A percentile compares a stretch with the other conserved stretches of the same genome.
phyloP scores from a whole-genome alignment of 37 sponge, comb jelly and placozoan species.

The Theonella swinhoei region DNA sequence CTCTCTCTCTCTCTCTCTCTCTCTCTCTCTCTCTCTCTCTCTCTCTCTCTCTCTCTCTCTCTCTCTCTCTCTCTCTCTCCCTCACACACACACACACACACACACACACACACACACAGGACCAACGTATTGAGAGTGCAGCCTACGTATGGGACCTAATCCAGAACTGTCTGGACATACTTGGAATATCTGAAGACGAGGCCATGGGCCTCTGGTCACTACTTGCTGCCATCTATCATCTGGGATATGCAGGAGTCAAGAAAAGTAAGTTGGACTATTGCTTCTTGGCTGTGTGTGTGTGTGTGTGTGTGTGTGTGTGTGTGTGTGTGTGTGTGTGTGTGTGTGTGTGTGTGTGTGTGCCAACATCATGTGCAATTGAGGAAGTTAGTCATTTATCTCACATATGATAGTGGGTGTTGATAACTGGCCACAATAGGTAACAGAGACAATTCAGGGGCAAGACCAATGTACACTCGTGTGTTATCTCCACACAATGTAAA shows the following conservation, averaged over 20 bases:
- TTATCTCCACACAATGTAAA: too few species aligned
- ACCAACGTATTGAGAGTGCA: conserved; percentile 67
- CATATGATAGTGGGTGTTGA: too few species aligned
- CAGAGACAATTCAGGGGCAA: too few species aligned
- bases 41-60: too few species aligned
- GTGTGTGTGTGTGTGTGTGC: conserved; percentile 12
- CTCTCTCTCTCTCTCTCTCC: too few species aligned
- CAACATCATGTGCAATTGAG: too few species aligned
- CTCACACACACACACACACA: background rate
- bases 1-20: conserved; percentile 44
- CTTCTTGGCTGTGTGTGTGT: conserved; percentile 24
- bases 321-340: conserved; percentile 43
- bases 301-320: conserved; percentile 30
- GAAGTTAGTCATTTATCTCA: too few species aligned
- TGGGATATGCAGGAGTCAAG: conserved; percentile 91
- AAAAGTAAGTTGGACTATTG: conserved; percentile 42
- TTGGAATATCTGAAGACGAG: conserved; percentile 83
- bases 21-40: conserved; percentile 5
- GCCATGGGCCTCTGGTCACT: conserved; percentile 93
- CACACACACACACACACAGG: conserved; percentile 25
- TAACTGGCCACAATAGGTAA: too few species aligned
- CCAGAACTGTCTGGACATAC: conserved; percentile 76
- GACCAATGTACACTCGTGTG: too few species aligned
- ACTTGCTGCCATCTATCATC: conserved; percentile 96
- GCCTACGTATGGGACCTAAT: conserved; percentile 85